A percentile compares a stretch with the other conserved stretches of the same genome.
These are phyloP conservation scores for Dasysyrphus tricinctus DNA, from an alignment of 2,888 invertebrate genomes.

Conservation along the genomic window DNA sequence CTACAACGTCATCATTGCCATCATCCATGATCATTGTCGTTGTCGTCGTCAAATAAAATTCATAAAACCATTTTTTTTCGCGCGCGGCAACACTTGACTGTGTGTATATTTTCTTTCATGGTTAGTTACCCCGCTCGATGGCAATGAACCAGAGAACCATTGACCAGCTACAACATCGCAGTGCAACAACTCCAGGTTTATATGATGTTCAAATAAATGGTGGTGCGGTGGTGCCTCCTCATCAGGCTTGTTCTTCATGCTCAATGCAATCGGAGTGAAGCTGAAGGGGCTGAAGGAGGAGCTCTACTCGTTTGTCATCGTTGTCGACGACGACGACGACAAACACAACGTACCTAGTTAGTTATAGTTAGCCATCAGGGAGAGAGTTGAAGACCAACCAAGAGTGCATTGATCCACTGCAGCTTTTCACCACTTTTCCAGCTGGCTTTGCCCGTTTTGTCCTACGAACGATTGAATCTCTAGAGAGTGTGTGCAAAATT, in stretches of 20 bases:
- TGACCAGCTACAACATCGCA: constrained; percentile 79
- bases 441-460: constrained; percentile 61
- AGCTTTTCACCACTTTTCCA: constrained; percentile 70
- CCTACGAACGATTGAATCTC: background rate
- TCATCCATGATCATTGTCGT: constrained; percentile 49
- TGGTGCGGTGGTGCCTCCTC: constrained; percentile 8
- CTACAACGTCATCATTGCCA: constrained; percentile 77
- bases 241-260: background rate
- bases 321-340: constrained; percentile 29
- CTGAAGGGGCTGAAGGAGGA: constrained; percentile 12
- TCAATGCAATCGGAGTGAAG: background rate
- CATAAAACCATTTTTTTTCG: constrained; percentile 28
- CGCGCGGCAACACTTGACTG: constrained; percentile 64
- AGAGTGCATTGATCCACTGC: constrained; percentile 74
- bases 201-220: constrained; percentile 32
- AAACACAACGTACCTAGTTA: background rate
- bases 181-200: constrained; percentile 61
- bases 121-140: constrained; percentile 83
- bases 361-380: constrained; percentile 17
- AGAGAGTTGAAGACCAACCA: constrained; percentile 72
- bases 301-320: constrained; percentile 26
- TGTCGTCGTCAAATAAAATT: constrained; percentile 61
- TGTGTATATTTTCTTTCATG: constrained; percentile 76
- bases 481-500: constrained; percentile 24
- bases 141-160: constrained; percentile 84